Evolutionary conservation across 2,797 vertebrate species (phyloP), one percentile per base, ranked within the genome.

Genomic region (Clarias fuscus): DNA sequence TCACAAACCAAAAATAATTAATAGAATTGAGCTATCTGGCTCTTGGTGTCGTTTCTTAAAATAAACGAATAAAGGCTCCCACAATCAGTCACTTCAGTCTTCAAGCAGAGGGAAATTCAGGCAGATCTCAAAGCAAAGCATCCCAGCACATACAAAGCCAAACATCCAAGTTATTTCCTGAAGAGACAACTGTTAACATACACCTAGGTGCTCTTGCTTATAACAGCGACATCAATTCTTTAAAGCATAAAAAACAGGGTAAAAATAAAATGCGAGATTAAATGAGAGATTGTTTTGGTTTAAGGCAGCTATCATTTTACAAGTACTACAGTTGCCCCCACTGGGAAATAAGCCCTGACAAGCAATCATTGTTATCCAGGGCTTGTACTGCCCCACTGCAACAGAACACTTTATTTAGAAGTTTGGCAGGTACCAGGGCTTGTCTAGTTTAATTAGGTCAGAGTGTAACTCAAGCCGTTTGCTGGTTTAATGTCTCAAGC

Each of bases 381-480:
- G 87, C 87, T 89, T 91, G 86, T 18, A 85, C 88, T 88, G 91
- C 91, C 91, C 92, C 87, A 90, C 83, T 73, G 90, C 91, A 93
- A 88, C 82, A 87, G 82, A 87, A 91, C 89, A 91, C 91, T 93
- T 93, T 92, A 92, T 93, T 95, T 92, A 91, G 90, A 89, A 85
- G 90, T 91, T 91, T 94, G 93, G 91, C 89, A 89, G 90, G 91
- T 92, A 92, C 83, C 90, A 92, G 94, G 87, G 71, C 86, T 92
- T 92, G 88, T 93, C 93, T 92, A 82, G 89, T 93, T 94, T 95
- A 94, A 95, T 94, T 93, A 94, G 93, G 93, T 89, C 89, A 90
- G 64, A 86, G 90, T 93, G 94, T 93, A 95, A 92, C 89, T 85
- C 88, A 90, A 94, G 93, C 91, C 90, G 90, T 90, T 90, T 78